Base-by-base conservation (phyloP, 2,113 vertebrate genomes). In the Ranitomeya imitator region DNA sequence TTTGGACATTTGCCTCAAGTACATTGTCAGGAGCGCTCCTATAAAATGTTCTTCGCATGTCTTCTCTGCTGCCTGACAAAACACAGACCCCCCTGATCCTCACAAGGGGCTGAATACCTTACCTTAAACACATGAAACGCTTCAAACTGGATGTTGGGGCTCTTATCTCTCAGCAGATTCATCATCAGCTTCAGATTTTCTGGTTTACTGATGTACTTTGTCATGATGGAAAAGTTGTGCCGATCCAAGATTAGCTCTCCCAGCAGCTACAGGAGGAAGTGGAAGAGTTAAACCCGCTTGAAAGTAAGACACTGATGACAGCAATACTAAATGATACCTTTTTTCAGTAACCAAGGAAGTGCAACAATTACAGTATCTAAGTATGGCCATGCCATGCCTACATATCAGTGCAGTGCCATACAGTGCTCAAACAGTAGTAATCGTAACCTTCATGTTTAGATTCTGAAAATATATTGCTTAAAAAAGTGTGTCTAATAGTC, bases 51-150 rank as follows among this genome's bases (percentile, higher is more conserved):
- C 54, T 86, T 26, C 21, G 18, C 3, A 2, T 67, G 73, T 57
- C 65, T 88, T 57, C 16, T 78, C 52, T 52, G 6, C 12, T 19
- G n/a, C 10, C 18, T 73, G 86, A 87, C 78, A 63, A 59, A 88
- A 61, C 15, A 4, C 60, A 84, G 81, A 78, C 6, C 55, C 4
- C 31, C 26, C 0, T 19, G 52, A 57, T 57, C 15, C 16, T 19
- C 23, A 52, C 54, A 60, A 81, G 15, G 3, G 4, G 8, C 37
- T 67, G 19, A 45, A 54, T n/a, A 54, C 21, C 92, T 92, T 93
- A 99, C 98, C 97, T 99, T 99, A 90, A 99, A 99, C 90, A 99
- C 98, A 0, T 99, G 98, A 91, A 99, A 99, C 12, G 98, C 98
- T 93, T 99, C 98, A 91, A 99, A 99, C 93, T 99, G 98, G 88